phyloP scores from a whole-genome alignment of 2,797 vertebrate genomes.

The Pangasius larnaudii region DNA sequence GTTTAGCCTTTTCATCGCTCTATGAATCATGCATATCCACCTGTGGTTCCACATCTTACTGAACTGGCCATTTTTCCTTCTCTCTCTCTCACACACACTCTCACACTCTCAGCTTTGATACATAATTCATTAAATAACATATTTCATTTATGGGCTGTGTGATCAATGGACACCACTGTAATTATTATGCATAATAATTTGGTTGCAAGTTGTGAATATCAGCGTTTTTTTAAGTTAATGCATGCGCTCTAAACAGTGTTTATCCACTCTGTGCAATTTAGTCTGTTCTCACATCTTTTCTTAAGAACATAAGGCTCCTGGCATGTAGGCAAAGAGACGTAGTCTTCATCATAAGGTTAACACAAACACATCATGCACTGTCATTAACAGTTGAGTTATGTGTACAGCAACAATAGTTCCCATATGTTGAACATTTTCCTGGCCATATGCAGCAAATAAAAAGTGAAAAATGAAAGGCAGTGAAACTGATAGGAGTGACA shows the following conservation, averaged over 20 bases:
- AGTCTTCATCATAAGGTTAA: slow-evolving; percentile 50
- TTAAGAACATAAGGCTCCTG: slow-evolving; percentile 27
- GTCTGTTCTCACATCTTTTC: neutral
- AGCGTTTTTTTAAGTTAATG: slow-evolving; percentile 50
- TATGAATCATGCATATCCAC: slow-evolving; percentile 59
- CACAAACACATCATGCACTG: slow-evolving; percentile 52
- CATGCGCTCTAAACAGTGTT: slow-evolving; percentile 41
- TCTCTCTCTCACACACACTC: slow-evolving; percentile 9
- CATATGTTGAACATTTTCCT: slow-evolving; percentile 57
- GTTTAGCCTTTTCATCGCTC: slow-evolving; percentile 48
- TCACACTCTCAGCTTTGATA: slow-evolving; percentile 45
- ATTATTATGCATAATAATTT: slow-evolving; percentile 51
- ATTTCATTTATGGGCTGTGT: slow-evolving; percentile 58
- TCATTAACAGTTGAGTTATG: slow-evolving; percentile 47
- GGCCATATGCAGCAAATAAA: slow-evolving; percentile 58
- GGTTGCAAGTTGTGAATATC: slow-evolving; percentile 53
- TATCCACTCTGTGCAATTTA: neutral
- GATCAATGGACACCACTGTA: slow-evolving; percentile 55
- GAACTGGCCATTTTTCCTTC: slow-evolving; percentile 33
- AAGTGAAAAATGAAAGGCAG: slow-evolving; percentile 56
- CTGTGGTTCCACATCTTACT: slow-evolving; percentile 42
- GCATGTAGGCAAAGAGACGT: slow-evolving; percentile 29
- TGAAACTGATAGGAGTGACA: slow-evolving; percentile 58
- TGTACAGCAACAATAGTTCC: slow-evolving; percentile 48
- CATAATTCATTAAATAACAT: slow-evolving; percentile 59